phyloP scores from a whole-genome alignment of 2,888 invertebrate species.

The Napeogenes sylphis region DNA sequence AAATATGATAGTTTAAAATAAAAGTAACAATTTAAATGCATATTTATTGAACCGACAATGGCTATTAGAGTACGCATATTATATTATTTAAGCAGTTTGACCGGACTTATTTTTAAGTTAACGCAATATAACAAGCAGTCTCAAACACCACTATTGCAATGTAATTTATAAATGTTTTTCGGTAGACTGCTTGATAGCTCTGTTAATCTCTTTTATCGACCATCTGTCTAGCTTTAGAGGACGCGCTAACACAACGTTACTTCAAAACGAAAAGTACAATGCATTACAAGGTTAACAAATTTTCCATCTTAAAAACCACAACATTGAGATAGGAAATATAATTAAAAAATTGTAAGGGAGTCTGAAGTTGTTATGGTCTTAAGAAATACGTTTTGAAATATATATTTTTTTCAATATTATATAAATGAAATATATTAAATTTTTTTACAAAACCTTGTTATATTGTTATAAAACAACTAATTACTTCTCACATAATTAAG shows the following conservation, averaged over 20 bases:
- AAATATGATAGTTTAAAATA: too few relatives aligned
- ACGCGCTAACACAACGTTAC: constrained; percentile 29
- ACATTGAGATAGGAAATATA: background rate
- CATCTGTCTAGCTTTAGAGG: constrained; percentile 30
- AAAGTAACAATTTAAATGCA: too few relatives aligned
- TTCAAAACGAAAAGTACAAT: constrained; percentile 13
- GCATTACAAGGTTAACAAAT: background rate
- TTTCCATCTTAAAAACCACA: background rate
- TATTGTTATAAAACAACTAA: too few relatives aligned
- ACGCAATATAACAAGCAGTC: constrained; percentile 19
- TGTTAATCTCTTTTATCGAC: constrained; percentile 38
- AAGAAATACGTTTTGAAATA: too few relatives aligned
- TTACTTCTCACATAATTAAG: too few relatives aligned
- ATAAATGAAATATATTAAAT: too few relatives aligned
- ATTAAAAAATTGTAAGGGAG: too few relatives aligned
- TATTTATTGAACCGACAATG: too few relatives aligned
- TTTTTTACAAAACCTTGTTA: too few relatives aligned
- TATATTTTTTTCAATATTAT: too few relatives aligned
- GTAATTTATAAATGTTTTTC: constrained; percentile 39
- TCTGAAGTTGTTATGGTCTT: too few relatives aligned
- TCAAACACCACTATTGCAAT: constrained; percentile 32
- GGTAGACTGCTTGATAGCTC: constrained; percentile 29
- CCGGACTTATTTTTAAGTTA: constrained; percentile 17
- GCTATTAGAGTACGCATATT: too few relatives aligned
- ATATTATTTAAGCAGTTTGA: constrained; percentile 10